A percentile compares a stretch with the other conserved stretches of the same genome.
phyloP scores from a whole-genome alignment of 1,140 invertebrate genomes.

The Heliothis subflexa region DNA sequence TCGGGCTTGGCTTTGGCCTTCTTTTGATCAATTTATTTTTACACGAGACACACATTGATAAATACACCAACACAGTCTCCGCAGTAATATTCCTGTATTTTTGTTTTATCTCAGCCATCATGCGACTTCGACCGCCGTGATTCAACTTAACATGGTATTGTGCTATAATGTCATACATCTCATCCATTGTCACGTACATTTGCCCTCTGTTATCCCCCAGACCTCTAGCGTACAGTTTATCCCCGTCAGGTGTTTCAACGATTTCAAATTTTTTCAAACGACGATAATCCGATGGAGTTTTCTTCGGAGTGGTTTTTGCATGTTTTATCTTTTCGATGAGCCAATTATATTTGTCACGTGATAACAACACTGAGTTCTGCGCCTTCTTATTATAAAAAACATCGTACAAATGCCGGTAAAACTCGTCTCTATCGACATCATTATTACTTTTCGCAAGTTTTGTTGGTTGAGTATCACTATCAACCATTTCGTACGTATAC shows the following conservation, averaged over 20 bases:
- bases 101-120: conserved; percentile 62
- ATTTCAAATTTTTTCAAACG: conserved; percentile 61
- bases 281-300: conserved; percentile 60
- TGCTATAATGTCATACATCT: conserved; percentile 67
- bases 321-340: conserved; percentile 60
- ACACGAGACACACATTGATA: conserved; percentile 61
- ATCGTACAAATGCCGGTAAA: conserved; percentile 59
- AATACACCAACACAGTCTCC: conserved; percentile 61
- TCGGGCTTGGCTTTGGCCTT: conserved; percentile 29
- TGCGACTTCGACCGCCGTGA: conserved; percentile 60
- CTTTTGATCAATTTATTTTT: conserved; percentile 54
- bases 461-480: not conserved
- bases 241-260: conserved; percentile 58
- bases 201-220: conserved; percentile 51
- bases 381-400: conserved; percentile 51
- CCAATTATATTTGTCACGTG: conserved; percentile 54
- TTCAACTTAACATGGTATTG: conserved; percentile 63
- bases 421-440: conserved; percentile 63
- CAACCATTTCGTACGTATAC: not conserved
- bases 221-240: conserved; percentile 51
- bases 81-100: conserved; percentile 67
- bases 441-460: not conserved
- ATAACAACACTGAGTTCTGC: conserved; percentile 55
- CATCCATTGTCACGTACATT: conserved; percentile 60
- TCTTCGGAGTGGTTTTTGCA: conserved; percentile 54